Evolutionary conservation across 2,888 invertebrate species (phyloP).

Genomic region (Archips xylosteana): DNA sequence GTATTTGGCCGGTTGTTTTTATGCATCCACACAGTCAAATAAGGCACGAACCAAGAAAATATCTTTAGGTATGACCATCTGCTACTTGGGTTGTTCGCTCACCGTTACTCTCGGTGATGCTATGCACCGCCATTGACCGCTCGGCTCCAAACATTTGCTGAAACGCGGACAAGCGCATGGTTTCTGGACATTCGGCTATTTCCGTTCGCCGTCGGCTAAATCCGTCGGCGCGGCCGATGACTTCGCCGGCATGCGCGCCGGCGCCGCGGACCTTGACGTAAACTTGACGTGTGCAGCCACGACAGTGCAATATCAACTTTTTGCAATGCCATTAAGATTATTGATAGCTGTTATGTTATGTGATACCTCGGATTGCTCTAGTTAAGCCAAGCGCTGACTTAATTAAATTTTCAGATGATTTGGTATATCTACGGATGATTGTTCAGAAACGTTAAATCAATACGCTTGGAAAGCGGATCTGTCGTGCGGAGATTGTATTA

Average conservation of each 20-base stretch:
- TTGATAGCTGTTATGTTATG: neutral
- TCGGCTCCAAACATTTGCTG: constrained; percentile 60
- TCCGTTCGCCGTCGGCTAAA: constrained; percentile 77
- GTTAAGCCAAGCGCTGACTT: constrained; percentile 14
- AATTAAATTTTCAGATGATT: constrained; percentile 22
- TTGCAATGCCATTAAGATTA: constrained; percentile 25
- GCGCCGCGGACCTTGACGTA: constrained; percentile 75
- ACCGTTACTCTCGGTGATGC: constrained; percentile 40
- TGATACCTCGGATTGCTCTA: constrained; percentile 41
- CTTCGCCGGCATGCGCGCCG: constrained; percentile 72
- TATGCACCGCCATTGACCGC: constrained; percentile 65
- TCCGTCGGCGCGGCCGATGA: constrained; percentile 81
- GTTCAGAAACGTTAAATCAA: constrained; percentile 11
- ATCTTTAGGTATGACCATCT: neutral
- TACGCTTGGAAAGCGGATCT: constrained; percentile 2
- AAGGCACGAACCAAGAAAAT: neutral
- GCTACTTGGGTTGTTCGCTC: constrained; percentile 5
- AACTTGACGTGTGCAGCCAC: constrained; percentile 50
- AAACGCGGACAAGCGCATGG: constrained; percentile 69
- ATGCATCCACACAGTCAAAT: neutral
- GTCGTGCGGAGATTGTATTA: constrained; percentile 16
- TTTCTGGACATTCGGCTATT: constrained; percentile 80
- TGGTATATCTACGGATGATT: constrained; percentile 21
- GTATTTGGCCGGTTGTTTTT: too few relatives aligned
- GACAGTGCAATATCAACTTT: constrained; percentile 45